Evolutionary conservation across 2,797 vertebrate species (phyloP).

Genomic region (Peromyscus aztecus): DNA sequence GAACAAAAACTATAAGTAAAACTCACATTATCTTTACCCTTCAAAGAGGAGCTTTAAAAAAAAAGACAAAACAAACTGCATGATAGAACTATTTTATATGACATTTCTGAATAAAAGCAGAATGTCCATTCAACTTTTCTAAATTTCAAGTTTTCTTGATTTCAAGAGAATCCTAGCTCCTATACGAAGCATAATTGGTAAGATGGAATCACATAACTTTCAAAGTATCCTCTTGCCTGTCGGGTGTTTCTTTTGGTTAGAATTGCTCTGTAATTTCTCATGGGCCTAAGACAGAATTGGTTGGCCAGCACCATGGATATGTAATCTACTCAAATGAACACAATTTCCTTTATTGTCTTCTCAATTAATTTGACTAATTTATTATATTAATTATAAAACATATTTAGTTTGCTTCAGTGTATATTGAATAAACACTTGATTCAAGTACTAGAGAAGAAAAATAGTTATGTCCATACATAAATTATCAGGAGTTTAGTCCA

Average conservation of each 20-base stretch:
- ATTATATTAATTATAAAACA: neutral
- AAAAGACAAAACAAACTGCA: neutral
- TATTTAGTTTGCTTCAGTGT: conserved; percentile 18
- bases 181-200: neutral
- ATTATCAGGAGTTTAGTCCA: neutral
- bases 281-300: neutral
- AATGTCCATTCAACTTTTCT: neutral
- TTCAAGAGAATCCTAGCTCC: neutral
- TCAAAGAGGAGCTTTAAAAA: neutral
- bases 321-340: neutral
- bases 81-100: neutral
- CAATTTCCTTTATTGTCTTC: neutral
- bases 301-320: neutral
- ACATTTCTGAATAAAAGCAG: neutral
- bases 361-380: neutral
- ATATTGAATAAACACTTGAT: neutral
- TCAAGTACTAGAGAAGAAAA: neutral
- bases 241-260: neutral
- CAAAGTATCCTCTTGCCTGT: neutral
- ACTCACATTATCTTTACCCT: neutral
- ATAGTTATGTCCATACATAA: neutral
- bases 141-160: neutral
- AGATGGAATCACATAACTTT: neutral
- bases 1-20: neutral
- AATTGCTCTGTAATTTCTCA: neutral